These are phyloP conservation scores for Panopea generosa DNA, from an alignment of 2,888 invertebrate species.

Conservation along the genomic window DNA sequence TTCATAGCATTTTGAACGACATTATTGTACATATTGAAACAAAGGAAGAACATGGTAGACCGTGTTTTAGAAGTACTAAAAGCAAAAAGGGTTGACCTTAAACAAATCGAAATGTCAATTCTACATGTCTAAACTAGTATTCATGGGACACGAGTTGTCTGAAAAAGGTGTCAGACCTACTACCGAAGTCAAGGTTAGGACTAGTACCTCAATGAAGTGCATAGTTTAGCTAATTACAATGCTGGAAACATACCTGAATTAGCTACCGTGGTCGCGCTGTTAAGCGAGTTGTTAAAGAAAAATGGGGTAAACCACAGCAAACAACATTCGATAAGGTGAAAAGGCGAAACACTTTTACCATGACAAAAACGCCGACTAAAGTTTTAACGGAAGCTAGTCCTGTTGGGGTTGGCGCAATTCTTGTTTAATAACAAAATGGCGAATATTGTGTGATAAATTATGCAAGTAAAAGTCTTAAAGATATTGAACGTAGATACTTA, in stretches of 20 bases:
- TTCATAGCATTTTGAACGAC: conserved; percentile 49
- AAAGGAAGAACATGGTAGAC: conserved; percentile 49
- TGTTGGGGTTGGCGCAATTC: conserved; percentile 34
- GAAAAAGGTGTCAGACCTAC: conserved; percentile 40
- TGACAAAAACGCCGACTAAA: conserved; percentile 1
- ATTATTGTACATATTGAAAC: conserved; percentile 56
- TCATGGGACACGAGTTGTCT: conserved; percentile 50
- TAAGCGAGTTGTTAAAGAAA: conserved; percentile 29
- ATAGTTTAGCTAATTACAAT: conserved; percentile 47
- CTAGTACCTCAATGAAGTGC: conserved; percentile 29
- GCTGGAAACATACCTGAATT: conserved; percentile 44
- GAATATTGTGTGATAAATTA: conserved; percentile 43
- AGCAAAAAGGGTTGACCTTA: conserved; percentile 32
- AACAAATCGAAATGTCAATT: conserved; percentile 63
- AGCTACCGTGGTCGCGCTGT: conserved; percentile 43
- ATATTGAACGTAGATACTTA: conserved; percentile 48
- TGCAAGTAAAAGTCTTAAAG: conserved; percentile 39
- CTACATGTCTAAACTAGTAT: conserved; percentile 42
- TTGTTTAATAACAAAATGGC: background rate
- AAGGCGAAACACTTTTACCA: background rate
- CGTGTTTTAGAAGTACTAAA: conserved; percentile 41
- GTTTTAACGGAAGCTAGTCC: conserved; percentile 49
- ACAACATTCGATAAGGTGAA: conserved; percentile 28
- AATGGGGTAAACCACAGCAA: conserved; percentile 36
- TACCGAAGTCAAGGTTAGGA: conserved; percentile 36